These are phyloP conservation scores for Nomada ferruginata DNA, from an alignment of 2,888 invertebrate genomes.

Conservation along the genomic window DNA sequence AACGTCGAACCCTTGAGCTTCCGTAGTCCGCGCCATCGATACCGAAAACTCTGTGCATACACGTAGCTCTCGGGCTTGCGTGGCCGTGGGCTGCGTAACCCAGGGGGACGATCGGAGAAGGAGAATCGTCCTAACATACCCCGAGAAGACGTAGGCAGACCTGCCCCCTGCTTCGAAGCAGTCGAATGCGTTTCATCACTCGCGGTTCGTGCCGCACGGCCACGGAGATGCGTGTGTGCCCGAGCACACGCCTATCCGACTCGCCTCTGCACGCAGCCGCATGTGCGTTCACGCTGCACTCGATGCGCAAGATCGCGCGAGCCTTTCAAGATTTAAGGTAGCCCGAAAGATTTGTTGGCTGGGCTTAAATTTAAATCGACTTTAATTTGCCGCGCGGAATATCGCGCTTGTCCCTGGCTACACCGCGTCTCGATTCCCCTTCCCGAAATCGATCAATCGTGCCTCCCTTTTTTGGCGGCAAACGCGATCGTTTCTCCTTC, in stretches of 20 bases:
- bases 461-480: not conserved
- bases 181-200: conserved; percentile 64
- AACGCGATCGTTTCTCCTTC: conserved; percentile 9
- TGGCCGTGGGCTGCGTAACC: not conserved
- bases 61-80: not conserved
- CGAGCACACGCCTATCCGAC: not conserved
- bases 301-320: conserved; percentile 49
- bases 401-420: not conserved
- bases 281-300: conserved; percentile 60
- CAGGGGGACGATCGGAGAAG: conserved; percentile 12
- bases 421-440: too few species aligned
- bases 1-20: too few species aligned
- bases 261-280: conserved; percentile 19
- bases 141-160: conserved; percentile 67
- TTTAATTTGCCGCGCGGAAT: conserved; percentile 38
- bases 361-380: conserved; percentile 58
- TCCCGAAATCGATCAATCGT: not conserved
- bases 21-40: too few species aligned
- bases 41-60: too few species aligned
- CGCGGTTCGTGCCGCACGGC: conserved; percentile 54
- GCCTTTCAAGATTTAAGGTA: conserved; percentile 35
- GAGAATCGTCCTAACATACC: conserved; percentile 71
- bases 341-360: conserved; percentile 52
- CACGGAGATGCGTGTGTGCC: conserved; percentile 29
- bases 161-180: conserved; percentile 71